Percentiles rank a stretch among this genome's conserved stretches.
Conservation (phyloP, 2,888 invertebrate genomes). For the Salpingus planirostris region DNA sequence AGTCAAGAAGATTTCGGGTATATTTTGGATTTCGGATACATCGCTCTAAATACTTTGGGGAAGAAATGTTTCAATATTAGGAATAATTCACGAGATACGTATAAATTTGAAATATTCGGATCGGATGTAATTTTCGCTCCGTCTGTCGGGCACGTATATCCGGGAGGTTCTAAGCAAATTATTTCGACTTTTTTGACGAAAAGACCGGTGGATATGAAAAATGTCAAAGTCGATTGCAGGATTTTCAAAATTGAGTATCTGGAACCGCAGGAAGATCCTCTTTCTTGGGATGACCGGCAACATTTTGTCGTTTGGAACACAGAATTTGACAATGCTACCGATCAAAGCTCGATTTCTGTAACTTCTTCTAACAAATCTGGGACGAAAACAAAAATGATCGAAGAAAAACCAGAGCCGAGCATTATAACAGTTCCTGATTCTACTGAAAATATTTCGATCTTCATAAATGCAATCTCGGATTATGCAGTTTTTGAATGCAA, state of each 20-base stretch:
- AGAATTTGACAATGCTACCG: background rate
- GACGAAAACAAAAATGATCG: constrained; percentile 23
- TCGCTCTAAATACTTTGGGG: constrained; percentile 33
- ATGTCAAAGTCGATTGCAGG: constrained; percentile 21
- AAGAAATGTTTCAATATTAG: constrained; percentile 38
- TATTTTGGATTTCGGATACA: constrained; percentile 37
- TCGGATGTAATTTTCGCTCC: constrained; percentile 43
- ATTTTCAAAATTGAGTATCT: constrained; percentile 23
- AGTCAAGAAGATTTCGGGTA: constrained; percentile 19
- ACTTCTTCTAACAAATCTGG: too few species aligned
- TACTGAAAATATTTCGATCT: constrained; percentile 38
- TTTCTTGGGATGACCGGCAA: constrained; percentile 43
- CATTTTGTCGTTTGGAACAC: constrained; percentile 32
- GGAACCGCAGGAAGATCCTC: constrained; percentile 16
- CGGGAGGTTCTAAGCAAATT: constrained; percentile 42
- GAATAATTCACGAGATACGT: constrained; percentile 37
- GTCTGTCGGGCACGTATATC: constrained; percentile 40
- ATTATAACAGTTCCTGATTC: constrained; percentile 27
- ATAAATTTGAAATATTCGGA: constrained; percentile 39
- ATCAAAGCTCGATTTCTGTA: background rate
- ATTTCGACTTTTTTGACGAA: constrained; percentile 44
- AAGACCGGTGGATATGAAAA: constrained; percentile 32
- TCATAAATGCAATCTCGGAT: constrained; percentile 46
- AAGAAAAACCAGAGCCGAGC: constrained; percentile 33
- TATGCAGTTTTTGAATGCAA: constrained; percentile 45